Conservation (phyloP, 2,888 invertebrate species). For the Drosophila testacea region DNA sequence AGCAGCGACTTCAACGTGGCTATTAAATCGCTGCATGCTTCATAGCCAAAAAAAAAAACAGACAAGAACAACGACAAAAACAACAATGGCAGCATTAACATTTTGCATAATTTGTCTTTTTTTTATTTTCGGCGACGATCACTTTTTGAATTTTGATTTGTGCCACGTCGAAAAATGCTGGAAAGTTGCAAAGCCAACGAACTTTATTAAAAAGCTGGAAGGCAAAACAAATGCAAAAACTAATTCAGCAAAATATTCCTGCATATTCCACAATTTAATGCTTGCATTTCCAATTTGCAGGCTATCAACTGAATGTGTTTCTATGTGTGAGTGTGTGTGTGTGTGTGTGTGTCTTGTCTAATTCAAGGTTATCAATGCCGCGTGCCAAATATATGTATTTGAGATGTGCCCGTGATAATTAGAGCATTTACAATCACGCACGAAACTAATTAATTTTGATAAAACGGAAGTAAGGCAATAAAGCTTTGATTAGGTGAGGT, state of each 20-base stretch:
- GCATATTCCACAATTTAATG: slow-evolving; percentile 46
- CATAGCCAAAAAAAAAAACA: slow-evolving; percentile 18
- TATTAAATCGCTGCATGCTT: slow-evolving; percentile 48
- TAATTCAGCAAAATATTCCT: slow-evolving; percentile 11
- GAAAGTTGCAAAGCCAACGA: slow-evolving; percentile 47
- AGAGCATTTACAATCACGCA: slow-evolving; percentile 18
- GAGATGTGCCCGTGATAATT: slow-evolving; percentile 44
- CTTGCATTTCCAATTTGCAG: slow-evolving; percentile 34
- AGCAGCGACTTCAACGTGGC: slow-evolving; percentile 72
- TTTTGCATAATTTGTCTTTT: slow-evolving; percentile 40
- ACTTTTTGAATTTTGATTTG: slow-evolving; percentile 41
- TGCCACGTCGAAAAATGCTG: slow-evolving; percentile 49
- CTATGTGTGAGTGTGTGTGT: slow-evolving; percentile 8
- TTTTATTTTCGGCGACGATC: slow-evolving; percentile 21
- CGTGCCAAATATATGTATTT: slow-evolving; percentile 34
- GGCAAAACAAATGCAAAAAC: slow-evolving; percentile 15
- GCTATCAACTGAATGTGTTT: neutral
- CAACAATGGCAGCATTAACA: slow-evolving; percentile 14
- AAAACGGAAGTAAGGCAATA: too few relatives aligned
- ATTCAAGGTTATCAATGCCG: slow-evolving; percentile 66
- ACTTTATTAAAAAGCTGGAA: slow-evolving; percentile 28
- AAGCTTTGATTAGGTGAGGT: neutral
- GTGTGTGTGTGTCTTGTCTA: slow-evolving; percentile 32
- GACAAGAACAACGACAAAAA: slow-evolving; percentile 1
- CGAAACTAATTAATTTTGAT: slow-evolving; percentile 5